phyloP scores from a whole-genome alignment of 2,888 invertebrate genomes.

The Lasioglossum villosulum region DNA sequence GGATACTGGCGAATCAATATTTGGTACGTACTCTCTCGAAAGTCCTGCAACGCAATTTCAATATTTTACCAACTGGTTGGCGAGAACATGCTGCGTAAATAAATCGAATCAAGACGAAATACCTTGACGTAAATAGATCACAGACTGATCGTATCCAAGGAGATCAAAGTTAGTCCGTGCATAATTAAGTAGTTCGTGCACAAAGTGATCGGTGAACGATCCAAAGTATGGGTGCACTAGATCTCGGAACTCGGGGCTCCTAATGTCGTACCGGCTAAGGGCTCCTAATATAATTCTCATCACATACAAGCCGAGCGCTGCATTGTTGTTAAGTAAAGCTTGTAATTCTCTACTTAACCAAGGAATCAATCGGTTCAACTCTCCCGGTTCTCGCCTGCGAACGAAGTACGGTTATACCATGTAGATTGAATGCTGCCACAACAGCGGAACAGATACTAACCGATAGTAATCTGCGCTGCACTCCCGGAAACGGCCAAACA shows the following conservation, averaged over 20 bases:
- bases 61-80: not conserved
- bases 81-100: not conserved
- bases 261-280: constrained; percentile 89
- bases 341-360: constrained; percentile 95
- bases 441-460: constrained; percentile 82
- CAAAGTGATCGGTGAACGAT: constrained; percentile 92
- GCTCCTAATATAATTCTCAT: constrained; percentile 89
- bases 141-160: constrained; percentile 91
- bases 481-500: constrained; percentile 90
- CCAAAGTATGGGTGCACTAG: constrained; percentile 89
- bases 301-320: constrained; percentile 88
- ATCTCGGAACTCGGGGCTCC: constrained; percentile 89
- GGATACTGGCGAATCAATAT: constrained; percentile 69
- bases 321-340: constrained; percentile 89
- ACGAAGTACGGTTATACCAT: constrained; percentile 33
- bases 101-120: not conserved
- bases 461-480: constrained; percentile 91
- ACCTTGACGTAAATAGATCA: constrained; percentile 87
- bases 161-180: constrained; percentile 95
- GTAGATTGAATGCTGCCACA: not conserved
- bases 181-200: constrained; percentile 95
- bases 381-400: constrained; percentile 91
- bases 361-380: constrained; percentile 92
- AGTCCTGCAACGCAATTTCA: constrained; percentile 65
- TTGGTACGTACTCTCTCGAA: constrained; percentile 72